Conservation (phyloP, 2,888 invertebrate genomes). For the Ophion obscuratus region DNA sequence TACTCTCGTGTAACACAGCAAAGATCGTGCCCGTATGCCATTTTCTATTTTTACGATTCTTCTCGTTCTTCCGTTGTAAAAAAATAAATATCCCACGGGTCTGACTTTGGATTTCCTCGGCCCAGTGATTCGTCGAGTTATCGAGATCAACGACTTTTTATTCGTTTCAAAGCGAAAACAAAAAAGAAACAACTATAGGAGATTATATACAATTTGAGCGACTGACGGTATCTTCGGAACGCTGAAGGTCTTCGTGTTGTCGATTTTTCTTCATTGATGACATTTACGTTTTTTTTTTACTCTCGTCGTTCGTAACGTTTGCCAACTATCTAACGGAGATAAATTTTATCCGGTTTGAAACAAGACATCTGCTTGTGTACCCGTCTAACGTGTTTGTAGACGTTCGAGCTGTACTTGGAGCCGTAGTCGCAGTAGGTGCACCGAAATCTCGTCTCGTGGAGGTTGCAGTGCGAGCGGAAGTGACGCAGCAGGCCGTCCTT, state of each 20-base stretch:
- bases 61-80: neutral
- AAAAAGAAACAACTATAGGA: neutral
- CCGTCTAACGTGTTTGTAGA: conserved; percentile 74
- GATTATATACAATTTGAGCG: conserved; percentile 47
- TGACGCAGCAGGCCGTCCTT: conserved; percentile 78
- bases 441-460: conserved; percentile 74
- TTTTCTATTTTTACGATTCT: neutral
- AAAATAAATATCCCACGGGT: neutral
- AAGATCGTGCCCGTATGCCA: neutral
- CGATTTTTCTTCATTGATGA: neutral
- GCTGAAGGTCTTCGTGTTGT: conserved; percentile 7
- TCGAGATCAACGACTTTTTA: neutral
- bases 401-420: conserved; percentile 76
- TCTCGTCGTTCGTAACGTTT: neutral
- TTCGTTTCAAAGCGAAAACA: neutral
- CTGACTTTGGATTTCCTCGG: neutral
- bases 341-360: conserved; percentile 73
- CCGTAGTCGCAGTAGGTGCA: conserved; percentile 77
- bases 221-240: conserved; percentile 5
- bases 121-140: neutral
- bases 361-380: conserved; percentile 76
- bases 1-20: neutral
- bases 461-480: conserved; percentile 78
- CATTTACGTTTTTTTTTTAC: neutral
- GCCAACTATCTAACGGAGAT: conserved; percentile 52